phyloP scores from a whole-genome alignment of 2,797 vertebrate species.

The Megaceryle alcyon region DNA sequence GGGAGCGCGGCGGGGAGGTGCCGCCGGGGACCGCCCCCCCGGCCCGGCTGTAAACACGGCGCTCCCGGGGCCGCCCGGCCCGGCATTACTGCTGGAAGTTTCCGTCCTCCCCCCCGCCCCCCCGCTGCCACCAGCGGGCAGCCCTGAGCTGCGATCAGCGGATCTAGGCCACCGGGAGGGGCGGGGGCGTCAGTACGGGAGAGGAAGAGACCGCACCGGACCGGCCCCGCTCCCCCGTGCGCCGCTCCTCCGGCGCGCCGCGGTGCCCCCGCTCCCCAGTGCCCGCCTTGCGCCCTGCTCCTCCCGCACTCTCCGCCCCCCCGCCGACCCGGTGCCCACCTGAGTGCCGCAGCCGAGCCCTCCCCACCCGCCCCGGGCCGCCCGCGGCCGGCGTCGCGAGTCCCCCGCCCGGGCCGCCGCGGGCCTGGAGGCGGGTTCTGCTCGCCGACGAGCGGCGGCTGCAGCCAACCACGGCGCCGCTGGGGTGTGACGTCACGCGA shows the following conservation, averaged over 20 bases:
- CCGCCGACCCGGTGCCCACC: neutral
- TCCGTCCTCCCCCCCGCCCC: neutral
- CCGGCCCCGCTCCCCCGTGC: neutral
- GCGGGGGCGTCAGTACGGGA: neutral
- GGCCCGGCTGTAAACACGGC: constrained; percentile 22
- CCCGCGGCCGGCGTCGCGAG: neutral
- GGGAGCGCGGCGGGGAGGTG: neutral
- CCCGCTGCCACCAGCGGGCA: neutral
- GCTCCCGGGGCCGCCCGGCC: neutral
- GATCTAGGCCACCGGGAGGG: neutral
- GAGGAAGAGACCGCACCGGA: neutral
- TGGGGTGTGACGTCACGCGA: neutral
- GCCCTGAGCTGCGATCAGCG: neutral
- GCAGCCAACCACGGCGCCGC: neutral
- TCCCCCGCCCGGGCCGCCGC: neutral
- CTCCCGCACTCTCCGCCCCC: neutral
- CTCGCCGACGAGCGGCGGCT: neutral
- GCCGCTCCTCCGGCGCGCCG: neutral
- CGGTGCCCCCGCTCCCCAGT: neutral
- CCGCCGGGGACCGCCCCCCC: neutral
- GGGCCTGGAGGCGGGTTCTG: neutral
- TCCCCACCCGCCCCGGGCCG: neutral
- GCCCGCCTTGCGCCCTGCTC: neutral
- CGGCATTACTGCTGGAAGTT: constrained; percentile 25
- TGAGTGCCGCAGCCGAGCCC: neutral